Percentiles rank a stretch among this genome's conserved stretches.
These are phyloP conservation scores for Thalassophryne amazonica DNA, from an alignment of 2,797 vertebrate species.

Conservation along the genomic window DNA sequence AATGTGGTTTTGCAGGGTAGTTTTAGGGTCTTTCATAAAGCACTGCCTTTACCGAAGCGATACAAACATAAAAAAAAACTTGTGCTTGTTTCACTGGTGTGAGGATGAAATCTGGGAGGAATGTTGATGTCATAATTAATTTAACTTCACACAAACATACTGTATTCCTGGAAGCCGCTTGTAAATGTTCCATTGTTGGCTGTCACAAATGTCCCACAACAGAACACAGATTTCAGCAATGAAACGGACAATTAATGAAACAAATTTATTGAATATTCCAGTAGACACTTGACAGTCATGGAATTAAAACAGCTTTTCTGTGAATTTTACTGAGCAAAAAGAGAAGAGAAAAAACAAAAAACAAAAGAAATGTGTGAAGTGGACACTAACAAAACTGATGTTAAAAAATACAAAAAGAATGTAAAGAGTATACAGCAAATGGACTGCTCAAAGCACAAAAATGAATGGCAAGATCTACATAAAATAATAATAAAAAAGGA, in stretches of 20 bases:
- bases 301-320: conserved; percentile 93
- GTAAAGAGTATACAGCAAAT: conserved; percentile 77
- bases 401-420: conserved; percentile 84
- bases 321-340: conserved; percentile 83
- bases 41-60: too few relatives aligned
- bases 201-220: neutral
- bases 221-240: conserved; percentile 20
- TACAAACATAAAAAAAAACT: too few relatives aligned
- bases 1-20: too few relatives aligned
- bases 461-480: conserved; percentile 63
- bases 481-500: conserved; percentile 34
- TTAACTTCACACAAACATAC: too few relatives aligned
- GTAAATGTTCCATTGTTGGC: too few relatives aligned
- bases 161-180: too few relatives aligned
- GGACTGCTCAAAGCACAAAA: conserved; percentile 81
- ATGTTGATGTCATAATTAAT: too few relatives aligned
- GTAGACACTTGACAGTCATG: conserved; percentile 92
- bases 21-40: too few relatives aligned
- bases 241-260: conserved; percentile 75
- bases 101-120: too few relatives aligned
- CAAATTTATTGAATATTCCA: conserved; percentile 96
- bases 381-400: conserved; percentile 85
- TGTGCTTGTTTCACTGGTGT: too few relatives aligned
- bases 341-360: conserved; percentile 60
- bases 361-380: conserved; percentile 70